Conservation (phyloP, 2,888 invertebrate genomes). For the Buathra laborator region DNA sequence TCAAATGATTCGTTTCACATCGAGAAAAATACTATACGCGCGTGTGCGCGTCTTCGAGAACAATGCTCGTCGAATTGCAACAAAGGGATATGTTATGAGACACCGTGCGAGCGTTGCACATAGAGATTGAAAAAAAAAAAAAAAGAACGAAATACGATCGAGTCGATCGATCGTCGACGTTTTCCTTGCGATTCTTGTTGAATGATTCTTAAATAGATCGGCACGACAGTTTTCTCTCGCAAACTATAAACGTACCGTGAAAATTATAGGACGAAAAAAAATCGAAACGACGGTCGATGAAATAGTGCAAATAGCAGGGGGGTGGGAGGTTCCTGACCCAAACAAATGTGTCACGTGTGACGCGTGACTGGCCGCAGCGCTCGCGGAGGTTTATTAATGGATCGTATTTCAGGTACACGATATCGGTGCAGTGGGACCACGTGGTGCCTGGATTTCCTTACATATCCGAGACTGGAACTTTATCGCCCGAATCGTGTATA, state of each 20-base stretch:
- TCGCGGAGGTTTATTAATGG: conserved; percentile 76
- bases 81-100: conserved; percentile 64
- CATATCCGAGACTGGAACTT: conserved; percentile 88
- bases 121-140: conserved; percentile 50
- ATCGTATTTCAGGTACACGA: conserved; percentile 84
- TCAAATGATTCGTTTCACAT: background rate
- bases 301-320: conserved; percentile 35
- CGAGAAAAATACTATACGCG: background rate
- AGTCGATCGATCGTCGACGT: conserved; percentile 11
- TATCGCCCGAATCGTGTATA: conserved; percentile 88
- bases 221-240: background rate
- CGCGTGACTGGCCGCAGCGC: conserved; percentile 59
- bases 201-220: background rate
- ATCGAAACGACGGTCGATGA: conserved; percentile 11
- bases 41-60: conserved; percentile 24
- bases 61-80: conserved; percentile 63
- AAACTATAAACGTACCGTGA: background rate
- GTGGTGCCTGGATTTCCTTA: conserved; percentile 87
- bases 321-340: background rate
- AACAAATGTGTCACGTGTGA: conserved; percentile 28
- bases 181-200: background rate
- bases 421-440: conserved; percentile 86
- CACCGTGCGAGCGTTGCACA: conserved; percentile 31
- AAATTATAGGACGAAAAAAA: background rate
- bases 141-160: conserved; percentile 37